Evolutionary conservation across 2,888 invertebrate species (phyloP).

Genomic region (Amiota mariae): DNA sequence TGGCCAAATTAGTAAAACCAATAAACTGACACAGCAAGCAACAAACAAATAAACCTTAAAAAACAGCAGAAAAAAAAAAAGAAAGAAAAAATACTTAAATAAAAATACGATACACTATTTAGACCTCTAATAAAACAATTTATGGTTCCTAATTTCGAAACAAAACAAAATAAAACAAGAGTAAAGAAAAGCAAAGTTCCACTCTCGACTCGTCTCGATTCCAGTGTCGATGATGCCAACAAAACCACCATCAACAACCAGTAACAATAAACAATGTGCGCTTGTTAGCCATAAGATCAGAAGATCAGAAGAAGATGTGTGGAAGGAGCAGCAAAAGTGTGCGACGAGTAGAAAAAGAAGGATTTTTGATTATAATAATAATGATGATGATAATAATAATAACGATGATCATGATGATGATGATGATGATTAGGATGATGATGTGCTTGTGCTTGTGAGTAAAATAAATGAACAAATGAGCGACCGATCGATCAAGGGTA

Average conservation of each 20-base stretch:
- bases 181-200: neutral
- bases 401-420: neutral
- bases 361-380: neutral
- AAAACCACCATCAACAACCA: neutral
- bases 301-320: neutral
- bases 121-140: constrained; percentile 62
- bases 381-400: neutral
- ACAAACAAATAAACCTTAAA: neutral
- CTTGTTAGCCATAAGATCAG: neutral
- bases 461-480: neutral
- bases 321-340: no score
- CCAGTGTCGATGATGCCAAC: neutral
- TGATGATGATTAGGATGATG: neutral
- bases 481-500: neutral
- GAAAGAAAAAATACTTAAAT: no score
- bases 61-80: no score
- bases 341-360: no score
- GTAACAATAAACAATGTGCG: neutral
- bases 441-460: neutral
- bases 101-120: constrained; percentile 51
- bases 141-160: constrained; percentile 43
- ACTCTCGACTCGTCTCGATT: no score
- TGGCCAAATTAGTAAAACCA: constrained; percentile 64
- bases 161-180: neutral
- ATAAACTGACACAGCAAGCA: constrained; percentile 57